A percentile compares a stretch with the other conserved stretches of the same genome.
Conservation (phyloP, 2,797 vertebrate species). For the Smutsia temminckii region DNA sequence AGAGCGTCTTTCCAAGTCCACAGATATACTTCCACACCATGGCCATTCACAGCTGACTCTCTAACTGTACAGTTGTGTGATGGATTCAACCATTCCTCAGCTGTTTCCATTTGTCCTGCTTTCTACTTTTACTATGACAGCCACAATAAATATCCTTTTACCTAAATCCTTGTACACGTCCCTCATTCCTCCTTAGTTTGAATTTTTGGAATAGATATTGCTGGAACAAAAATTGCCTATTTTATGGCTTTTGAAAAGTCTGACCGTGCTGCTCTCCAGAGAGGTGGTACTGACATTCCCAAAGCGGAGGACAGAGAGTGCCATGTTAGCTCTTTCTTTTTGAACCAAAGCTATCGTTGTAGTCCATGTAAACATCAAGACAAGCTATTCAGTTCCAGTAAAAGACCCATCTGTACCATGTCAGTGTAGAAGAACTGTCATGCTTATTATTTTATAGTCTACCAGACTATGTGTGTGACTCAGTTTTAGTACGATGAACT, state of each 20-base stretch:
- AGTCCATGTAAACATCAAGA: neutral
- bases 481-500: neutral
- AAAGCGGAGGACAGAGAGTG: fast-evolving
- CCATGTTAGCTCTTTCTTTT: neutral
- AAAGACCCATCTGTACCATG: neutral
- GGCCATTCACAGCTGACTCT: neutral
- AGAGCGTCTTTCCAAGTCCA: neutral
- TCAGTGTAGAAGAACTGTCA: neutral
- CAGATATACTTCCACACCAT: slow-evolving; percentile 2
- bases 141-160: slow-evolving; percentile 27
- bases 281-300: neutral
- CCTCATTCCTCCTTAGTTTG: slow-evolving; percentile 52
- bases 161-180: slow-evolving; percentile 19
- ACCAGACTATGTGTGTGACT: neutral
- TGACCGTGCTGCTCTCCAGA: neutral
- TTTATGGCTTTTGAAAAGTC: slow-evolving; percentile 29
- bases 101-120: slow-evolving; percentile 7
- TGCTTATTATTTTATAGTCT: neutral
- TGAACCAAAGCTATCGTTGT: neutral
- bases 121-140: slow-evolving; percentile 37
- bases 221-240: slow-evolving; percentile 36
- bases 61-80: fast-evolving
- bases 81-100: neutral
- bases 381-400: neutral
- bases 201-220: slow-evolving; percentile 41